Conservation (phyloP, 2,888 invertebrate genomes). For the Epinotia bilunana region DNA sequence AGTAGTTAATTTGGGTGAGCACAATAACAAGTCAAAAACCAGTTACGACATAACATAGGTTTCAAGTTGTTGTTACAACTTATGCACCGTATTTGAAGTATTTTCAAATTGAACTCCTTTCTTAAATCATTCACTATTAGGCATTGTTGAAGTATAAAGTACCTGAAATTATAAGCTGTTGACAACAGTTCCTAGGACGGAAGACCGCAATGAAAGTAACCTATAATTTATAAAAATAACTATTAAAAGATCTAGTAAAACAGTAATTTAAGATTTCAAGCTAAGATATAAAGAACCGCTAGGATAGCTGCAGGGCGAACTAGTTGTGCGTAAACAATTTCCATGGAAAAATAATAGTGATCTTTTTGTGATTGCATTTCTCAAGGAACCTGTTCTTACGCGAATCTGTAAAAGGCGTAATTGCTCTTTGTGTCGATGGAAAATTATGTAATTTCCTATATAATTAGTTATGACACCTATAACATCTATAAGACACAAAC, state of each 20-base stretch:
- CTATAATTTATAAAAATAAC: conserved; percentile 30
- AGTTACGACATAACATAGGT: not conserved
- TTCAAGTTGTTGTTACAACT: not conserved
- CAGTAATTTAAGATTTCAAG: conserved; percentile 33
- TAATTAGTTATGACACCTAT: conserved; percentile 20
- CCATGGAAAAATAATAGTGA: conserved; percentile 31
- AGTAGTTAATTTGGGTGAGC: no score
- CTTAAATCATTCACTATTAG: not conserved
- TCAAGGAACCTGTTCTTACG: conserved; percentile 32
- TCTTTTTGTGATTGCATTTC: conserved; percentile 36
- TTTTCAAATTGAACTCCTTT: not conserved
- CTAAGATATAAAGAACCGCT: conserved; percentile 26
- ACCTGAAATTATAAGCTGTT: not conserved
- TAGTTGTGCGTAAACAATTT: conserved; percentile 29
- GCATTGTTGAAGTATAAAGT: not conserved
- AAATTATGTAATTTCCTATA: conserved; percentile 26
- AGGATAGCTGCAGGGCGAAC: not conserved
- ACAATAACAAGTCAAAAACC: no score
- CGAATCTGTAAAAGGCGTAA: conserved; percentile 23
- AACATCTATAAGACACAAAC: not conserved
- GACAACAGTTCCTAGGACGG: not conserved
- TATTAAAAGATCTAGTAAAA: conserved; percentile 17
- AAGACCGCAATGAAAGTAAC: not conserved
- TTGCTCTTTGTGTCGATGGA: conserved; percentile 26
- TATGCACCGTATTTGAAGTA: not conserved